Evolutionary conservation across 2,888 invertebrate species (phyloP), one percentile per base, ranked within the genome.

Genomic region (Drosophila macrospina): DNA sequence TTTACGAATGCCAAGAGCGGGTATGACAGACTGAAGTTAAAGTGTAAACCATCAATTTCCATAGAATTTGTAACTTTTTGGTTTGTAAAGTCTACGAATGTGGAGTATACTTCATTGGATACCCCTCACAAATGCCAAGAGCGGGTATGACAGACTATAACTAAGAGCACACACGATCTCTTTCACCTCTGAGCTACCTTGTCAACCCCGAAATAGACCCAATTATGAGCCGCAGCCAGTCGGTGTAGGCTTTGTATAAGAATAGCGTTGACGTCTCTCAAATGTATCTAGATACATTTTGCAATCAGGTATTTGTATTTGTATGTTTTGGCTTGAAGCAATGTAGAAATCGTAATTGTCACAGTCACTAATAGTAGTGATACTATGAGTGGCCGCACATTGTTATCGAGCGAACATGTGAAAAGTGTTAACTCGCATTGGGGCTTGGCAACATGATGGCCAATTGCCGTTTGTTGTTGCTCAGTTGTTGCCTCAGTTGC

Each of bases 381-480:
- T 20, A 20, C 20, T 30, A 47, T 54, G 52, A 54, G 39, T 54
- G 41, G 20, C 4, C 10, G 52, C 32, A 54, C 52, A 54, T 54
- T 54, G 52, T 54, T 32, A 41, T 41, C 52, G 20, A n/a, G 8
- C 11, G 39, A 41, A 24, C 52, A 41, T 54, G 52, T 54, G 52
- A 54, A 54, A 54, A 54, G 52, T 54, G 52, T 54, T 54, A 54
- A 54, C 52, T 54, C 28, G 20, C 41, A 28, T 26, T 13, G 48
- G 48, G 51, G 51, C 51, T 16, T 52, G 51, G 39, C 37, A 52
- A 52, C 39, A 30, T 8, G 52, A 20, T 41, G 52, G 52, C 52
- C 41, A 41, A 52, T 52, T 30, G 39, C 26, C 6, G 24, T 20
- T 52, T 30, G 39, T 15, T 4, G 24, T 20, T 16, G 32, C 47